Percentiles rank a stretch among this genome's conserved stretches.
Evolutionary conservation across 2,888 invertebrate genomes (phyloP).

Genomic region (Campoplex capitator): DNA sequence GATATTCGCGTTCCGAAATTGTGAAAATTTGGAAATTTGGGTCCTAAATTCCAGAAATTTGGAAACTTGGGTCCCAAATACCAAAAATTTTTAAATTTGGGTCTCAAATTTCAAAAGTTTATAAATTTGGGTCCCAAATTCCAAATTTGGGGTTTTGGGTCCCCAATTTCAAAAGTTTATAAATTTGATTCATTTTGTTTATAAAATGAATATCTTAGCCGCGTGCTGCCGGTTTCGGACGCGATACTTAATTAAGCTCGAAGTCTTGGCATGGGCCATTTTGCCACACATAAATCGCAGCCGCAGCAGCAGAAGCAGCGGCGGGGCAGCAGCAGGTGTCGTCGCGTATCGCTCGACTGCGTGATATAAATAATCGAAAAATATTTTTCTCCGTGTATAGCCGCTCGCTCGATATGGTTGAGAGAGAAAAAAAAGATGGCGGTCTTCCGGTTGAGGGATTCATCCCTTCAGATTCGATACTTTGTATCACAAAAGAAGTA

Average conservation of each 20-base stretch:
- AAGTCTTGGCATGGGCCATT: constrained; percentile 23
- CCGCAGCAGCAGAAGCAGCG: constrained; percentile 46
- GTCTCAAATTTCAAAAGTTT: no score
- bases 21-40: no score
- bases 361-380: background rate
- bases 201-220: constrained; percentile 2
- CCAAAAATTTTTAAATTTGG: background rate
- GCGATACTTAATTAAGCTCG: constrained; percentile 60
- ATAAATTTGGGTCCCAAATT: no score
- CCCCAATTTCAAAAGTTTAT: no score
- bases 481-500: constrained; percentile 2
- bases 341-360: constrained; percentile 58
- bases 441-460: background rate
- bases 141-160: no score
- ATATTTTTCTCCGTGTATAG: background rate
- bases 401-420: background rate
- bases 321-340: constrained; percentile 65
- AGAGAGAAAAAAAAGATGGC: constrained; percentile 4
- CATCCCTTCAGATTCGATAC: background rate
- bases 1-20: no score
- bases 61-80: no score
- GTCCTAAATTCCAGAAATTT: no score
- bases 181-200: no score
- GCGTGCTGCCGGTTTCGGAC: constrained; percentile 41
- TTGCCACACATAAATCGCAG: constrained; percentile 62